Evolutionary conservation across 2,113 vertebrate species (phyloP).

Genomic region (Poecile atricapillus): DNA sequence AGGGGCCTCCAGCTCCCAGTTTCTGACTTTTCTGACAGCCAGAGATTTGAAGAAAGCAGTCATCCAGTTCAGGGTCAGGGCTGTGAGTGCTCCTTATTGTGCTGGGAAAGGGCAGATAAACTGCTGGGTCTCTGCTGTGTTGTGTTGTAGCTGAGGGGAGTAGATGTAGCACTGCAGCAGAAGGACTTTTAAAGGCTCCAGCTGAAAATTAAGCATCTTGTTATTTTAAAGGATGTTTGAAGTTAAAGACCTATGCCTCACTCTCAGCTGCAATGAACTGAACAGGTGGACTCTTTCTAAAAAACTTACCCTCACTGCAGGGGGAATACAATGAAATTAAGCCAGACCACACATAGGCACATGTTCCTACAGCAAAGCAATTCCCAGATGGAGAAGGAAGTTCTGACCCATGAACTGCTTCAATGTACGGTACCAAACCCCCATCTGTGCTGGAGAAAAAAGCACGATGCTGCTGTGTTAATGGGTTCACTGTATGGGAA

Average conservation of each 20-base stretch:
- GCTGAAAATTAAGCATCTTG: neutral
- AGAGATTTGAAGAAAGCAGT: neutral
- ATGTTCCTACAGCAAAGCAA: neutral
- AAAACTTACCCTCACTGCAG: neutral
- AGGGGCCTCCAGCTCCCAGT: neutral
- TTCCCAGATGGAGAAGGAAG: neutral
- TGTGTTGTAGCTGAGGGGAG: neutral
- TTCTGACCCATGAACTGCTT: neutral
- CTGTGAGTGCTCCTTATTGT: neutral
- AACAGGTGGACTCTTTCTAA: neutral
- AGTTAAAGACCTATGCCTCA: neutral
- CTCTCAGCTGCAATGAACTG: neutral
- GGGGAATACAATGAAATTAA: neutral
- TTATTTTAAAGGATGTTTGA: neutral
- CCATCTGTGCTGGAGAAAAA: neutral
- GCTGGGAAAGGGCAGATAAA: neutral
- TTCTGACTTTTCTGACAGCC: neutral
- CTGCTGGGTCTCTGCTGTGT: neutral
- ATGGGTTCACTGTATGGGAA: neutral
- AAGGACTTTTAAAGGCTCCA: neutral
- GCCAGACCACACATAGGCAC: neutral
- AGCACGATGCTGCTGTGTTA: neutral
- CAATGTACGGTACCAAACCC: accelerated
- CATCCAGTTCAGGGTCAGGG: neutral
- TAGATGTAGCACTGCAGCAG: neutral